A percentile compares a stretch with the other conserved stretches of the same genome.
These are phyloP conservation scores for Sorex araneus DNA, from an alignment of 2,113 vertebrate genomes.

Conservation along the genomic window DNA sequence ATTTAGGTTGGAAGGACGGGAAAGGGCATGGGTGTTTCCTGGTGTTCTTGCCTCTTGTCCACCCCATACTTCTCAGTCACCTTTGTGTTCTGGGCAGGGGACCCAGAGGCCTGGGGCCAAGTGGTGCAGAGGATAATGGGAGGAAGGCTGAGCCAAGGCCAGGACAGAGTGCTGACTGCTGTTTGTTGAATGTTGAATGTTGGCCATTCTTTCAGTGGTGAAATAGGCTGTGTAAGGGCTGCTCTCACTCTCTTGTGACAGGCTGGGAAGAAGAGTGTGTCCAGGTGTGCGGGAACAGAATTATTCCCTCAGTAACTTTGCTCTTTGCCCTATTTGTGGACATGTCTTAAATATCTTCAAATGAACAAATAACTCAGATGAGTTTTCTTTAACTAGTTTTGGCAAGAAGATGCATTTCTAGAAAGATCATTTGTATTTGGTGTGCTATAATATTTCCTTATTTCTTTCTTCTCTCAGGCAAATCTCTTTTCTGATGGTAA, in stretches of 20 bases:
- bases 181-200: neutral
- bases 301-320: neutral
- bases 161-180: neutral
- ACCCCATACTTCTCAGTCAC: neutral
- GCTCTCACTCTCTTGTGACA: neutral
- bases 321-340: constrained; percentile 41
- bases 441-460: constrained; percentile 24
- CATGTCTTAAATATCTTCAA: constrained; percentile 30
- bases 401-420: constrained; percentile 26
- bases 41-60: neutral
- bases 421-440: constrained; percentile 49
- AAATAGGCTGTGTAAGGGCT: constrained; percentile 45
- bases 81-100: no score
- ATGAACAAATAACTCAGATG: neutral
- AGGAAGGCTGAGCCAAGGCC: constrained; percentile 25
- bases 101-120: neutral
- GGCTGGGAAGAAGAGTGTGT: neutral
- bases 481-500: constrained; percentile 45
- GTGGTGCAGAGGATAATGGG: neutral
- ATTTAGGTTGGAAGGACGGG: neutral
- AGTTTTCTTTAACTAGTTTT: constrained; percentile 3
- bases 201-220: constrained; percentile 25
- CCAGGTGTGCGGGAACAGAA: neutral
- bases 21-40: no score
- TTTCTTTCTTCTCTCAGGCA: constrained; percentile 63